A percentile compares a stretch with the other conserved stretches of the same genome.
Evolutionary conservation across 2,113 vertebrate genomes (phyloP).

Genomic region (Pterocles burchelli): DNA sequence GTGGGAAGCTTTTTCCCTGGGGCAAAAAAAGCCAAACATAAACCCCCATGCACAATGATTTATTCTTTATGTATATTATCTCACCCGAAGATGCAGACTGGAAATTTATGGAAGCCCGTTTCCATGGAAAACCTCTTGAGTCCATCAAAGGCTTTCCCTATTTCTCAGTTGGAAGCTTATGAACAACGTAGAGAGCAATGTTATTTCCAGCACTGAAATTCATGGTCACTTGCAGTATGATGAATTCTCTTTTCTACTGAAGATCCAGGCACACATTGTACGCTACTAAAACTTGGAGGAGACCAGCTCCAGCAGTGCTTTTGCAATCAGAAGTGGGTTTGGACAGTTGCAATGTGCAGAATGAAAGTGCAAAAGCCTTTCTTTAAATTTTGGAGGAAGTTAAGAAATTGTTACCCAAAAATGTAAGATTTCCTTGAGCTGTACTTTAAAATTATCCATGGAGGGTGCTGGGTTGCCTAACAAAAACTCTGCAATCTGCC

Average conservation of each 20-base stretch:
- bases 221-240: background rate
- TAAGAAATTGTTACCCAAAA: background rate
- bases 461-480: background rate
- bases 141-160: background rate
- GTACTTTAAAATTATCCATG: background rate
- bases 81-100: background rate
- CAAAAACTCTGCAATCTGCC: background rate
- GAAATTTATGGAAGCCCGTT: background rate
- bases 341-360: background rate
- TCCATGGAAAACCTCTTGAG: background rate
- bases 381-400: background rate
- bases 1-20: background rate
- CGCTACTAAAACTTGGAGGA: background rate
- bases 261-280: background rate
- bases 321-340: background rate
- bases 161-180: background rate
- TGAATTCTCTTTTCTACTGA: background rate
- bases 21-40: background rate
- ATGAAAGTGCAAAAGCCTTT: background rate
- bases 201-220: conserved; percentile 11
- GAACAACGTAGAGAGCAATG: background rate
- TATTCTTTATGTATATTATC: background rate
- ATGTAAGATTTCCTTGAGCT: background rate
- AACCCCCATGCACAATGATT: rapidly evolving
- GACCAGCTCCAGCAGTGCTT: background rate